Percentiles rank a stretch among this genome's conserved stretches.
phyloP scores from a whole-genome alignment of 1,140 invertebrate species.

The Pomacea maculata region DNA sequence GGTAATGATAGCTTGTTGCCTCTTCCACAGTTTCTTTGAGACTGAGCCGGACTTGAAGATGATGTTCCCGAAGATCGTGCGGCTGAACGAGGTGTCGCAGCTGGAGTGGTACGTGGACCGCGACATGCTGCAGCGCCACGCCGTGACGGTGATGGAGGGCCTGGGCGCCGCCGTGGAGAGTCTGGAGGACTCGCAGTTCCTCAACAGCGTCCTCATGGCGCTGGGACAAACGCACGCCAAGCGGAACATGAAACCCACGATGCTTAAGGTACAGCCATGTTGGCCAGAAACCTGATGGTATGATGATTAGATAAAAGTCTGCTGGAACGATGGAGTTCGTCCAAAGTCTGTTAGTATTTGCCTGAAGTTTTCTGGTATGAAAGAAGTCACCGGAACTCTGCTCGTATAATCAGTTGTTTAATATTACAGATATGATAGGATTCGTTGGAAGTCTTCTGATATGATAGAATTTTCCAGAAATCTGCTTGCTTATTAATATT shows the following conservation, averaged over 20 bases:
- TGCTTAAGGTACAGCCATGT: conserved; percentile 46
- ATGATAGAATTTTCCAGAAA: too few relatives aligned
- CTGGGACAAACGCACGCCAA: conserved; percentile 58
- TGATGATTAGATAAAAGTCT: too few relatives aligned
- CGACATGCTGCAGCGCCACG: conserved; percentile 55
- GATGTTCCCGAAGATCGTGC: conserved; percentile 56
- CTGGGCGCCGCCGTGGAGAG: conserved; percentile 52
- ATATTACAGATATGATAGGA: too few relatives aligned
- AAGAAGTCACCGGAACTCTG: too few relatives aligned
- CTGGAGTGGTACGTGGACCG: conserved; percentile 56
- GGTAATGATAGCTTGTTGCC: not conserved
- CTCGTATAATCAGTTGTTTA: too few relatives aligned
- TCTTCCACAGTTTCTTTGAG: conserved; percentile 52
- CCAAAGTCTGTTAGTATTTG: too few relatives aligned
- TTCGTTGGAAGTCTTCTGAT: too few relatives aligned
- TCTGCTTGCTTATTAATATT: too few relatives aligned
- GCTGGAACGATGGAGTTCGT: too few relatives aligned
- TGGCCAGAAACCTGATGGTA: too few relatives aligned
- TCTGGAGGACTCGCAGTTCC: conserved; percentile 53
- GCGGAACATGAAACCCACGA: conserved; percentile 52
- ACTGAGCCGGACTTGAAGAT: conserved; percentile 53
- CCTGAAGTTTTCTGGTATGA: too few relatives aligned
- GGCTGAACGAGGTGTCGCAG: conserved; percentile 55
- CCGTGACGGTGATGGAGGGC: conserved; percentile 51
- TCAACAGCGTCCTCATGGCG: conserved; percentile 53